Evolutionary conservation across 2,888 invertebrate genomes (phyloP).

Genomic region (Drosophila macrospina): DNA sequence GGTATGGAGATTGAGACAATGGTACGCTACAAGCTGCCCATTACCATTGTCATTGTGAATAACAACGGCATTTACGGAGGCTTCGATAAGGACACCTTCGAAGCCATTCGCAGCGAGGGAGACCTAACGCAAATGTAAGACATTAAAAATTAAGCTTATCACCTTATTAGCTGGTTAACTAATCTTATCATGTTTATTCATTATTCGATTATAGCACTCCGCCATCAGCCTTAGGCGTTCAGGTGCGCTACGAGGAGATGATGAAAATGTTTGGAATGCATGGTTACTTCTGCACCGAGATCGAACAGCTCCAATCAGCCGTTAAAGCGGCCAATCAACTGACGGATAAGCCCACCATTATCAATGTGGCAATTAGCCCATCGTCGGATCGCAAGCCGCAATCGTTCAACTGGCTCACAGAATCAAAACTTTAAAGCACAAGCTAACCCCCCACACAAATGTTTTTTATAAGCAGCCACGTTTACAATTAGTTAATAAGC

Average conservation of each 20-base stretch:
- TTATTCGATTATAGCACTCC: constrained; percentile 90
- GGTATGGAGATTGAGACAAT: constrained; percentile 99
- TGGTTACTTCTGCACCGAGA: constrained; percentile 92
- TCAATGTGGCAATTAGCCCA: constrained; percentile 96
- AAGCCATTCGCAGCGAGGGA: constrained; percentile 89
- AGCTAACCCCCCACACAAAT: constrained; percentile 9
- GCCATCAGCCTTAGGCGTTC: constrained; percentile 91
- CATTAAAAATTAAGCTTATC: constrained; percentile 35
- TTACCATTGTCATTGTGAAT: constrained; percentile 96
- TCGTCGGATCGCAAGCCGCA: constrained; percentile 96
- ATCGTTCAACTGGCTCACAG: constrained; percentile 95
- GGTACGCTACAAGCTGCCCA: constrained; percentile 96
- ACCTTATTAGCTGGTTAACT: constrained; percentile 6
- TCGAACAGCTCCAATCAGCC: constrained; percentile 91
- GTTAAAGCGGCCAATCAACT: constrained; percentile 89
- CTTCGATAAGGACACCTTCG: constrained; percentile 91
- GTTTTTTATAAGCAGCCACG: constrained; percentile 52
- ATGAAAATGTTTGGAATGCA: constrained; percentile 93
- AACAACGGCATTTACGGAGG: constrained; percentile 98
- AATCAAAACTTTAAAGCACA: constrained; percentile 91
- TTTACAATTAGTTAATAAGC: constrained; percentile 69
- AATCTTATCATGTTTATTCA: constrained; percentile 50
- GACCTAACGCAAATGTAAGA: constrained; percentile 91
- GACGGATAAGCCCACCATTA: constrained; percentile 92
- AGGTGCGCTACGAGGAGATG: constrained; percentile 95